Evolutionary conservation across 2,888 invertebrate species (phyloP).

Genomic region (Pachymerium ferrugineum): DNA sequence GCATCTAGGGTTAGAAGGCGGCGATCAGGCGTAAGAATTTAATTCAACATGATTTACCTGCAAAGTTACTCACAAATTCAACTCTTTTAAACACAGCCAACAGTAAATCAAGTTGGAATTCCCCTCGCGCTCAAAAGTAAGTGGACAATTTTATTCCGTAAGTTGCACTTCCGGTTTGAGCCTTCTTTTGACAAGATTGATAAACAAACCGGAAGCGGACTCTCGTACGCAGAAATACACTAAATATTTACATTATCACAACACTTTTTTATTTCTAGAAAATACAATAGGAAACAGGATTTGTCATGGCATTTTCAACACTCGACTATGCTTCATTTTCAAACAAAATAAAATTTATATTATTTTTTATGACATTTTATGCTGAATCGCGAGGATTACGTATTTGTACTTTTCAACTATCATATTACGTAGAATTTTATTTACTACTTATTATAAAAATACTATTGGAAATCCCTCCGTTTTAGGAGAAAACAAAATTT

Average conservation of each 20-base stretch:
- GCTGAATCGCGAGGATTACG: conserved; percentile 7
- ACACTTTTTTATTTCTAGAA: neutral
- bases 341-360: neutral
- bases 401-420: neutral
- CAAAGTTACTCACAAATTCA: neutral
- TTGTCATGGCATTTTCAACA: neutral
- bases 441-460: neutral
- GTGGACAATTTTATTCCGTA: neutral
- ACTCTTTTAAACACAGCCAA: neutral
- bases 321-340: neutral
- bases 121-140: conserved; percentile 10
- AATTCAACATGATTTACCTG: neutral
- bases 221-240: no score
- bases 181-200: neutral
- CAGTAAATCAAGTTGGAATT: neutral
- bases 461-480: conserved; percentile 18
- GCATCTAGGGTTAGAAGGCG: conserved; percentile 60
- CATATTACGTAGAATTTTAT: neutral
- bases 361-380: conserved; percentile 5
- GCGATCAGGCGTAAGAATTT: neutral
- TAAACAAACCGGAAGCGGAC: no score
- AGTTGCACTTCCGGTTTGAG: neutral
- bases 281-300: neutral
- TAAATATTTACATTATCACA: no score
- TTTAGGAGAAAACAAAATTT: neutral